phyloP scores from a whole-genome alignment of 1,140 invertebrate species.

The Fragariocoptes setiger region DNA sequence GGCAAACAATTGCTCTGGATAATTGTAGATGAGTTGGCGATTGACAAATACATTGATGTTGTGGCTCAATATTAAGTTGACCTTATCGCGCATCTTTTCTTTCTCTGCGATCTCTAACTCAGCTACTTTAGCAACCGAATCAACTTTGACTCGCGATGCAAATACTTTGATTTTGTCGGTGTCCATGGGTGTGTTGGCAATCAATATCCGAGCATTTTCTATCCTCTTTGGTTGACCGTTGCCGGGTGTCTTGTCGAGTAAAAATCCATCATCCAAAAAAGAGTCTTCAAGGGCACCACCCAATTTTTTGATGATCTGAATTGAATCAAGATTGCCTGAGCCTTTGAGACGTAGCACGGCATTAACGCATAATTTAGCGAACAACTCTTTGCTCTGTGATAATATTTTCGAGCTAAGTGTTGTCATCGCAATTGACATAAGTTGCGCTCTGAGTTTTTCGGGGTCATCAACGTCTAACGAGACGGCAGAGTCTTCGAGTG shows the following conservation, averaged over 20 bases:
- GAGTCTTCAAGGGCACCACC: conserved; percentile 73
- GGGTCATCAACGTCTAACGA: conserved; percentile 30
- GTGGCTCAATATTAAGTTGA: conserved; percentile 78
- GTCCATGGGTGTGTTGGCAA: conserved; percentile 99
- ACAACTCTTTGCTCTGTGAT: conserved; percentile 85
- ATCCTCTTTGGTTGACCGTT: conserved; percentile 56
- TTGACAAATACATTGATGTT: conserved; percentile 97
- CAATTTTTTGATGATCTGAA: conserved; percentile 87
- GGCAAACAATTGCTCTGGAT: conserved; percentile 95
- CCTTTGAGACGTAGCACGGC: conserved; percentile 79
- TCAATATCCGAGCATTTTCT: conserved; percentile 76
- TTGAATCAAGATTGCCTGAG: conserved; percentile 70
- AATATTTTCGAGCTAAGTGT: conserved; percentile 95
- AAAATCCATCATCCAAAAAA: conserved; percentile 88
- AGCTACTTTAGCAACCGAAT: conserved; percentile 89
- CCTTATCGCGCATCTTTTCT: conserved; percentile 99
- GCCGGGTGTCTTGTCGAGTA: conserved; percentile 83
- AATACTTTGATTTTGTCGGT: conserved; percentile 99
- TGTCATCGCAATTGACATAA: conserved; percentile 85
- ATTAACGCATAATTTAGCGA: conserved; percentile 73
- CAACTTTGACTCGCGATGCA: conserved; percentile 81
- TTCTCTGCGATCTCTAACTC: conserved; percentile 91
- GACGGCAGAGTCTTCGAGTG: conserved; percentile 36
- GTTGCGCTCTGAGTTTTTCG: conserved; percentile 46
- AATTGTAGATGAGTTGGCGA: conserved; percentile 96